Conservation (phyloP, 2,888 invertebrate species). For the Hoplodrina ambigua region DNA sequence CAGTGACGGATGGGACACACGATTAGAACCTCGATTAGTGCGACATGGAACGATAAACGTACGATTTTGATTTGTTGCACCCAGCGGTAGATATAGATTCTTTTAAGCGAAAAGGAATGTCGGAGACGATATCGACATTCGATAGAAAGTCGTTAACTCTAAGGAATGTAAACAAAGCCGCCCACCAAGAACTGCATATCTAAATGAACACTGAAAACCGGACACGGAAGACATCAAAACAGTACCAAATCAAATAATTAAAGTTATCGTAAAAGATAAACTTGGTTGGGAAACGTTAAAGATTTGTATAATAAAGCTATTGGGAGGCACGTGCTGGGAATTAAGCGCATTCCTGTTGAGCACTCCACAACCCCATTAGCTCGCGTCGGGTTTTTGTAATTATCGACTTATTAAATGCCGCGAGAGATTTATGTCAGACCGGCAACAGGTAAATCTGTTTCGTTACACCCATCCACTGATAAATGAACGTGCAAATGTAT, state of each 20-base stretch:
- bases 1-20: constrained; percentile 77
- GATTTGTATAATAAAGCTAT: constrained; percentile 84
- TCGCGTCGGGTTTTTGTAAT: constrained; percentile 79
- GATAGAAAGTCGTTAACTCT: constrained; percentile 67
- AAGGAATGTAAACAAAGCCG: constrained; percentile 76
- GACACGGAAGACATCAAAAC: constrained; percentile 81
- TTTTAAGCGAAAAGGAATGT: constrained; percentile 47
- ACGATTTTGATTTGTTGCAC: constrained; percentile 58
- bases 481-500: constrained; percentile 70
- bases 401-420: constrained; percentile 82
- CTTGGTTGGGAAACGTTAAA: constrained; percentile 78
- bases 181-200: constrained; percentile 78
- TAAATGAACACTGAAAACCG: constrained; percentile 76
- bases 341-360: constrained; percentile 72
- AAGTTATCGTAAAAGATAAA: constrained; percentile 80
- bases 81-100: constrained; percentile 48
- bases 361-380: constrained; percentile 72
- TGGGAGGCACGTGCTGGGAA: constrained; percentile 82
- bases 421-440: constrained; percentile 78
- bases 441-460: constrained; percentile 74
- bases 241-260: constrained; percentile 82
- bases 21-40: constrained; percentile 72
- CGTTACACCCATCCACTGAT: constrained; percentile 71
- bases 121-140: constrained; percentile 47
- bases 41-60: constrained; percentile 64